Base-by-base conservation (phyloP, 1,140 invertebrate species). In the Orius insidiosus region DNA sequence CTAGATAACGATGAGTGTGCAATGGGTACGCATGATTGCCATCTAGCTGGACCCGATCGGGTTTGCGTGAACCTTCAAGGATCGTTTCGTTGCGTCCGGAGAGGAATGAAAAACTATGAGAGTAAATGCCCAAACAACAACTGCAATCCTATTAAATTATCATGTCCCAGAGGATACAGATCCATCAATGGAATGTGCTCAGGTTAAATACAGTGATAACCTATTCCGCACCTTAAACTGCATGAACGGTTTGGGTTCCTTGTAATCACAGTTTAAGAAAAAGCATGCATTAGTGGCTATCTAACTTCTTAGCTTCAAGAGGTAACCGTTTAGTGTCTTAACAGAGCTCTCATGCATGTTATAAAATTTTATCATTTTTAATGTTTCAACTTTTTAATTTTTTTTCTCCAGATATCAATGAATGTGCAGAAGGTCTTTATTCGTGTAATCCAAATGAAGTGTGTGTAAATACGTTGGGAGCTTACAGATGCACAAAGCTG, bases 1-100 rank as follows among this genome's bases (percentile, higher is more conserved):
- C 40, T 55, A 85, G 93, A 97, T 62, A 80, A 95, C 53, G 83
- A 98, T 61, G 94, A 98, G 63, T 98, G 94, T 58, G 53, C 62
- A 0, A 63, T 86, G 2, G 76, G 78, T 5, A 82, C 74, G 0
- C 76, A 96, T 59, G 80, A 85, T 55, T 98, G 94, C 58, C 45
- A 56, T 30, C 50, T 56, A 35, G 63, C 71, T 3, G 74, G 75
- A 0, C 56, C 68, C 0, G 76, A 76, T 5, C 94, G 83, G 57
- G 63, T 72, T 1, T 98, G 94, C 60, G 68, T 74, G 39, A 98
- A 98, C 57, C 89, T 74, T 0, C 59, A 74, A 14, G 76, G 76
- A 0, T 75, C 73, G 0, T 78, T 68, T 55, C 59, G 57, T 0
- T 80, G 76, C 16, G 16, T 46, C 2, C 7, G 37, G 7, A 47